Percentiles rank a stretch among this genome's conserved stretches.
Conservation (phyloP, 1,140 invertebrate genomes). For the Pinna nobilis region DNA sequence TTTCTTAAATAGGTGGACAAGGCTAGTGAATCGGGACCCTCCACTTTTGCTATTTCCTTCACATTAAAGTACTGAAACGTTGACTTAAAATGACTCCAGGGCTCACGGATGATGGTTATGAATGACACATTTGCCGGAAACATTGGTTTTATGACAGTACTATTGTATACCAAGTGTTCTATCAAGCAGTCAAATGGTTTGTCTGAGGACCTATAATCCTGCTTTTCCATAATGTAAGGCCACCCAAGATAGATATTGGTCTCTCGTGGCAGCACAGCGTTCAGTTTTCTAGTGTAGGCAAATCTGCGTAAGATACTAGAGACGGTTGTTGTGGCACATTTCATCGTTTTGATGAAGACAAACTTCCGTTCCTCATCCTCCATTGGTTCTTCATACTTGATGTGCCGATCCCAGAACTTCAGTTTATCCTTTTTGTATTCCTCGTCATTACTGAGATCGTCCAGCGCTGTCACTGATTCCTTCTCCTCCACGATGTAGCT, state of each 20-base stretch:
- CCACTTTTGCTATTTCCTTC: constrained; percentile 45
- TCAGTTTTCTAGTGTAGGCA: constrained; percentile 49
- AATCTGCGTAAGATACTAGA: constrained; percentile 53
- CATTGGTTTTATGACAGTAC: constrained; percentile 51
- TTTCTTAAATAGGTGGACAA: constrained; percentile 61
- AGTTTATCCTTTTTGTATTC: too few species aligned
- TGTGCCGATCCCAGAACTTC: neutral
- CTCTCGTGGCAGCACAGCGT: constrained; percentile 51
- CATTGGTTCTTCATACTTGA: neutral
- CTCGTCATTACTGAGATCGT: too few species aligned
- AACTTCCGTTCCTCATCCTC: constrained; percentile 53
- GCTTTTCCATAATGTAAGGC: constrained; percentile 58
- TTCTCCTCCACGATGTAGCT: too few species aligned
- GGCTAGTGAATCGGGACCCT: constrained; percentile 34
- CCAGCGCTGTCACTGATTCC: too few species aligned
- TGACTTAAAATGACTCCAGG: constrained; percentile 62
- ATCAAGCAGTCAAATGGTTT: constrained; percentile 60
- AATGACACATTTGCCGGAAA: constrained; percentile 60
- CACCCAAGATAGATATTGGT: constrained; percentile 61
- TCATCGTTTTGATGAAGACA: constrained; percentile 63
- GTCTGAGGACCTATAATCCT: constrained; percentile 55
- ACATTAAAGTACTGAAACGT: constrained; percentile 63
- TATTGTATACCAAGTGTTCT: constrained; percentile 67
- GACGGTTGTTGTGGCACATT: constrained; percentile 60
- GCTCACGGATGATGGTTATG: constrained; percentile 68